phyloP scores from a whole-genome alignment of 2,888 invertebrate genomes.

The Ectemnius continuus region DNA sequence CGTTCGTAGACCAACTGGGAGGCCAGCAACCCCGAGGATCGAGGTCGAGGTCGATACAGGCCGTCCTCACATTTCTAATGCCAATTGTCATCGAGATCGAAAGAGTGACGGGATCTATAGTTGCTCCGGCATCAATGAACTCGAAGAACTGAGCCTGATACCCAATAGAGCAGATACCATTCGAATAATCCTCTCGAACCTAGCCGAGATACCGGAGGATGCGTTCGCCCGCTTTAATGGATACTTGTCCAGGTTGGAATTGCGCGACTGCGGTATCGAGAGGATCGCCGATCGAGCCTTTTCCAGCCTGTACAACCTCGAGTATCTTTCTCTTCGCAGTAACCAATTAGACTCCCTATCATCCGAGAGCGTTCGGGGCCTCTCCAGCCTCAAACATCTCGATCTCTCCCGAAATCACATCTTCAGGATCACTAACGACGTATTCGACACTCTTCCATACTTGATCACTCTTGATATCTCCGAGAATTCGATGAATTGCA shows the following conservation, averaged over 20 bases:
- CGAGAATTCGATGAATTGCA: conserved; percentile 66
- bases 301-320: conserved; percentile 50
- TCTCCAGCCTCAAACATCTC: conserved; percentile 50
- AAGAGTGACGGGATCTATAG: conserved; percentile 30
- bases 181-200: conserved; percentile 56
- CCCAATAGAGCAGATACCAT: conserved; percentile 55
- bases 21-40: background rate
- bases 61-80: conserved; percentile 17
- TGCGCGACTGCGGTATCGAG: conserved; percentile 62
- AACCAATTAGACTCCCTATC: conserved; percentile 60
- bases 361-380: conserved; percentile 51
- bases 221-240: conserved; percentile 62
- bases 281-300: conserved; percentile 62
- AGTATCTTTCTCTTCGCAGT: conserved; percentile 57
- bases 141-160: conserved; percentile 51
- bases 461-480: conserved; percentile 58
- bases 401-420: conserved; percentile 66
- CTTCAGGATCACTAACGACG: conserved; percentile 58
- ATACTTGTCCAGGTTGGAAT: conserved; percentile 57
- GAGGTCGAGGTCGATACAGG: background rate
- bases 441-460: conserved; percentile 56
- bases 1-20: conserved; percentile 1
- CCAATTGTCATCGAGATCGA: conserved; percentile 31
- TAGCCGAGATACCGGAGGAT: conserved; percentile 52
- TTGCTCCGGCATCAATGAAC: conserved; percentile 59